Conservation (phyloP, 1,140 invertebrate species). For the Brachionus manjavacas region DNA sequence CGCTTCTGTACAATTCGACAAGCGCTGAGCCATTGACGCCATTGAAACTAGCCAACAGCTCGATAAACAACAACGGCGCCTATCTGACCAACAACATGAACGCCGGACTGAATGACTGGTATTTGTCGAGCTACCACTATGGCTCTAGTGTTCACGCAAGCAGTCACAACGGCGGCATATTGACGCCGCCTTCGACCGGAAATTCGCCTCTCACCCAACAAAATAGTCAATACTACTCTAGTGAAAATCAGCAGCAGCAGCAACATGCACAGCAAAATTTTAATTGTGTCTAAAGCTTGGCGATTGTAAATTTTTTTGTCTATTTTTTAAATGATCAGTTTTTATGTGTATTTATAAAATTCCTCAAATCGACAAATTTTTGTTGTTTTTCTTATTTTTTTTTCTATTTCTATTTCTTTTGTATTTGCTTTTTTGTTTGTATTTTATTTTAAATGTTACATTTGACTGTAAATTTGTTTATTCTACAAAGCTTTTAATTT, state of each 20-base stretch:
- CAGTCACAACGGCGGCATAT: constrained; percentile 17
- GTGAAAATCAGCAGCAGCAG: neutral
- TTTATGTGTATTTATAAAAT: constrained; percentile 26
- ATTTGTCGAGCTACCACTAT: constrained; percentile 33
- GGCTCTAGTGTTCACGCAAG: neutral
- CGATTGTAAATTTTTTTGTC: neutral
- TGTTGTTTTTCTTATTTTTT: neutral
- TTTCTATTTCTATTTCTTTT: neutral
- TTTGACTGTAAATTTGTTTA: neutral
- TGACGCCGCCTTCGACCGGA: constrained; percentile 41
- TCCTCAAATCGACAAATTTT: neutral
- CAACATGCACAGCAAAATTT: constrained; percentile 7
- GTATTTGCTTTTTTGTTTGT: neutral
- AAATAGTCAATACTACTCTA: neutral
- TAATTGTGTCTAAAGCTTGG: neutral
- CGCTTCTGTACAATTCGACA: neutral
- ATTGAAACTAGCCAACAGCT: constrained; percentile 18
- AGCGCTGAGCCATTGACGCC: constrained; percentile 25
- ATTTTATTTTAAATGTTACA: neutral
- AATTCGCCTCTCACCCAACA: constrained; percentile 7
- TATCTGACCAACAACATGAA: neutral
- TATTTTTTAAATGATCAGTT: neutral
- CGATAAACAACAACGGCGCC: neutral
- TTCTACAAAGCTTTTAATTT: neutral
- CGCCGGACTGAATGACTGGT: constrained; percentile 13